phyloP scores from a whole-genome alignment of 2,888 invertebrate genomes.

The Drosophila cracens region DNA sequence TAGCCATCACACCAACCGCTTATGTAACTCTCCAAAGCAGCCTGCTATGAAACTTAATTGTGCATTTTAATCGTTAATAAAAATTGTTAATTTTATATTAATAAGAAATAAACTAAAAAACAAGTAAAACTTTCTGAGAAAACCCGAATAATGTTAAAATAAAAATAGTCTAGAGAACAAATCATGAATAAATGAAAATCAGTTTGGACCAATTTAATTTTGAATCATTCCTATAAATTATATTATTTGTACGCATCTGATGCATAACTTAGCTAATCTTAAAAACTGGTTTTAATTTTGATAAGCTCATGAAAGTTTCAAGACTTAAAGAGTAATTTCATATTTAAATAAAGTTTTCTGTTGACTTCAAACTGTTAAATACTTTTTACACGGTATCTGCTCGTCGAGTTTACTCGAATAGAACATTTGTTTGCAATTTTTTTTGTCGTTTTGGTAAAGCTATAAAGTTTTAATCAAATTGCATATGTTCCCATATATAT shows the following conservation, averaged over 20 bases:
- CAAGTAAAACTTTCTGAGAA: neutral
- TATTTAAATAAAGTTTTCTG: neutral
- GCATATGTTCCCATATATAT: slow-evolving; percentile 47
- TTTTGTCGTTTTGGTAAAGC: slow-evolving; percentile 4
- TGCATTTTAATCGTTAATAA: neutral
- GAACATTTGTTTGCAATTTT: neutral
- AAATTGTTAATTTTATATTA: neutral
- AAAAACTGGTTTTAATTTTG: neutral
- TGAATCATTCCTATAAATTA: neutral
- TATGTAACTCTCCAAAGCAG: neutral
- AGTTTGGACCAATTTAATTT: neutral
- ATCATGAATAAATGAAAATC: neutral
- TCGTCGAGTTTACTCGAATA: neutral
- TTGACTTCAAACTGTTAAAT: neutral
- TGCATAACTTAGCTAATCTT: neutral
- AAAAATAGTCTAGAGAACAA: neutral
- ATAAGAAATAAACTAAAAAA: neutral
- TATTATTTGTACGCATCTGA: neutral
- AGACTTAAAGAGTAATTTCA: neutral
- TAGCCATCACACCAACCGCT: slow-evolving; percentile 17
- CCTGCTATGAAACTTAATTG: slow-evolving; percentile 6
- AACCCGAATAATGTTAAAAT: neutral
- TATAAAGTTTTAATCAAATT: slow-evolving; percentile 56
- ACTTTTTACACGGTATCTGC: neutral
- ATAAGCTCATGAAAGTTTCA: too few species aligned